Percentiles rank a stretch among this genome's conserved stretches.
Evolutionary conservation across 2,888 invertebrate genomes (phyloP).

Genomic region (Ramazzottius varieornatus): DNA sequence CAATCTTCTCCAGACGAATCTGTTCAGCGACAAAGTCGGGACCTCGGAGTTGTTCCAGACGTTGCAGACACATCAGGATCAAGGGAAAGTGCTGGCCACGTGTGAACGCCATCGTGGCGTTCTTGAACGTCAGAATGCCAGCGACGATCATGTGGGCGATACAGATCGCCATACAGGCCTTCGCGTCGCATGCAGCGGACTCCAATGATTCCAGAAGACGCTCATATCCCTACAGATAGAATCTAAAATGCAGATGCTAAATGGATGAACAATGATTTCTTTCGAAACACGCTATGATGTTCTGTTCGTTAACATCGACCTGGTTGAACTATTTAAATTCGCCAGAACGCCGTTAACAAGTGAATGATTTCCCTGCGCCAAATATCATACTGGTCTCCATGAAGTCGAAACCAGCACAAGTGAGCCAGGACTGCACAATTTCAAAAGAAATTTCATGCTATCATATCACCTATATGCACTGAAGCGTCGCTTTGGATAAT

Average conservation of each 20-base stretch:
- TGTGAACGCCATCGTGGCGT: neutral
- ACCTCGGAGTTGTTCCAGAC: neutral
- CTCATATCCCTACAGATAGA: neutral
- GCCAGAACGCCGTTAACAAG: too few species aligned
- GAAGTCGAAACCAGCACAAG: too few species aligned
- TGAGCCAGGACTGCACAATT: too few species aligned
- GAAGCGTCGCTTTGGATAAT: too few species aligned
- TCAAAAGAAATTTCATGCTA: too few species aligned
- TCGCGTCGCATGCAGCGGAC: neutral
- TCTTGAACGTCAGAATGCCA: neutral
- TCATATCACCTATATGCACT: too few species aligned
- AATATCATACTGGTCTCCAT: too few species aligned
- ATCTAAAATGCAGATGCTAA: neutral
- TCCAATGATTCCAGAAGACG: neutral
- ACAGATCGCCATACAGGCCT: neutral
- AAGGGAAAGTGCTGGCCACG: neutral
- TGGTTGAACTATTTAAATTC: too few species aligned
- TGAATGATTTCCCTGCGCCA: too few species aligned
- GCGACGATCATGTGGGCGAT: neutral
- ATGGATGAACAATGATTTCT: too few species aligned
- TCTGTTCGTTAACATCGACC: too few species aligned
- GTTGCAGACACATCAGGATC: neutral
- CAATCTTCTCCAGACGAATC: neutral
- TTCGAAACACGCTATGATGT: too few species aligned
- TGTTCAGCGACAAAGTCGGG: neutral